phyloP scores from a whole-genome alignment of 1,140 invertebrate genomes.

The Propsilocerus akamusi region DNA sequence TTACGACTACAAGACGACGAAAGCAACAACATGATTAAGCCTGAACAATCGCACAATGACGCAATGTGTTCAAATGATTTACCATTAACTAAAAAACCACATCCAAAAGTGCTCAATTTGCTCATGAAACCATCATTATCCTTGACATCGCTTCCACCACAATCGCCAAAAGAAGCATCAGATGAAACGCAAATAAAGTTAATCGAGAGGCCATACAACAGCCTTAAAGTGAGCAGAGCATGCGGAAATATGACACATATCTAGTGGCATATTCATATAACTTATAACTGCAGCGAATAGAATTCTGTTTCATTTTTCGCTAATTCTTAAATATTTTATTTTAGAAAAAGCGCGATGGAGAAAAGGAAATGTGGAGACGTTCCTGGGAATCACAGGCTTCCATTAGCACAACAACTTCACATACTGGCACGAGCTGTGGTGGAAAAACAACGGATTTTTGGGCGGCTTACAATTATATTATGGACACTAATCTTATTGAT shows the following conservation, averaged over 20 bases:
- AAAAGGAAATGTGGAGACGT: conserved; percentile 39
- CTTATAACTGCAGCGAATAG: background rate
- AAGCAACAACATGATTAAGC: background rate
- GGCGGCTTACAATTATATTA: conserved; percentile 82
- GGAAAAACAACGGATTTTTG: conserved; percentile 76
- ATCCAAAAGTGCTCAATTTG: background rate
- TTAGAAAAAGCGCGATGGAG: conserved; percentile 27
- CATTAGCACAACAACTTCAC: conserved; percentile 28
- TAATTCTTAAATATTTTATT: conserved; percentile 6
- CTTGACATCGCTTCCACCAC: conserved; percentile 21
- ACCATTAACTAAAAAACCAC: background rate
- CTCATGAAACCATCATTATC: conserved; percentile 21
- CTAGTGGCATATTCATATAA: too few species aligned
- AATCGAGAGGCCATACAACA: conserved; percentile 38
- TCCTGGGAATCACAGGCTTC: conserved; percentile 45
- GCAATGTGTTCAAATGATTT: background rate
- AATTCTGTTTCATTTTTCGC: background rate
- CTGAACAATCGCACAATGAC: too few species aligned
- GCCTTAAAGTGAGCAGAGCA: conserved; percentile 48
- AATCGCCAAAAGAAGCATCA: conserved; percentile 16
- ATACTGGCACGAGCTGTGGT: conserved; percentile 26
- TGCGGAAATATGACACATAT: conserved; percentile 7
- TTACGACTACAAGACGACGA: too few species aligned
- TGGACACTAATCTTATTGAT: conserved; percentile 83
- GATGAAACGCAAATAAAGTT: conserved; percentile 19